These are phyloP conservation scores for Sabatieria punctata DNA, from an alignment of 2,888 invertebrate species.

Conservation along the genomic window DNA sequence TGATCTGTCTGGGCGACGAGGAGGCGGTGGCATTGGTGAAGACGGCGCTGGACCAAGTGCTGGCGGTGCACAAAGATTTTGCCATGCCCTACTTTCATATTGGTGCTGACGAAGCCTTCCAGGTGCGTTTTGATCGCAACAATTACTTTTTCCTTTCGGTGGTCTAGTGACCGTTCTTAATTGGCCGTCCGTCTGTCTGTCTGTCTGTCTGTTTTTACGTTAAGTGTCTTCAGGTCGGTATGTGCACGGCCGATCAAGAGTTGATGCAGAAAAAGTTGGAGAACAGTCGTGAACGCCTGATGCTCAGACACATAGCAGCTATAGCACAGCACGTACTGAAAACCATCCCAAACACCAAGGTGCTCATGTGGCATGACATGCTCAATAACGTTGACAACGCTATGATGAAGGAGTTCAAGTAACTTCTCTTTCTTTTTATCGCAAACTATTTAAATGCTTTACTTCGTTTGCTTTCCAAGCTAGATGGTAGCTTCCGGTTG, in stretches of 20 bases:
- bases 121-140: conserved; percentile 12
- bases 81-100: conserved; percentile 44
- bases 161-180: too few species aligned
- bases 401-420: conserved; percentile 15
- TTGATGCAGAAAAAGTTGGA: conserved; percentile 16
- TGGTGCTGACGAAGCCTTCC: conserved; percentile 38
- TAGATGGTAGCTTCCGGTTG: too few species aligned
- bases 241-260: conserved; percentile 19
- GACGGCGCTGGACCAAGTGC: conserved; percentile 36
- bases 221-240: conserved; percentile 22
- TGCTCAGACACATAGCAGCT: conserved; percentile 24
- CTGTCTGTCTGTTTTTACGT: too few species aligned
- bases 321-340: conserved; percentile 17
- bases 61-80: conserved; percentile 34
- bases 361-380: conserved; percentile 33
- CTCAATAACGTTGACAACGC: conserved; percentile 15
- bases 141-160: too few species aligned
- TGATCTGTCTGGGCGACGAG: conserved; percentile 24
- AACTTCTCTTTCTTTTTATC: background rate
- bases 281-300: conserved; percentile 15
- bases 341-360: conserved; percentile 7
- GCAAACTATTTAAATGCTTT: too few species aligned
- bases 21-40: conserved; percentile 33
- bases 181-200: too few species aligned
- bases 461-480: too few species aligned